Conservation (phyloP, 2,797 vertebrate genomes). For the Sebastes trivittatus region DNA sequence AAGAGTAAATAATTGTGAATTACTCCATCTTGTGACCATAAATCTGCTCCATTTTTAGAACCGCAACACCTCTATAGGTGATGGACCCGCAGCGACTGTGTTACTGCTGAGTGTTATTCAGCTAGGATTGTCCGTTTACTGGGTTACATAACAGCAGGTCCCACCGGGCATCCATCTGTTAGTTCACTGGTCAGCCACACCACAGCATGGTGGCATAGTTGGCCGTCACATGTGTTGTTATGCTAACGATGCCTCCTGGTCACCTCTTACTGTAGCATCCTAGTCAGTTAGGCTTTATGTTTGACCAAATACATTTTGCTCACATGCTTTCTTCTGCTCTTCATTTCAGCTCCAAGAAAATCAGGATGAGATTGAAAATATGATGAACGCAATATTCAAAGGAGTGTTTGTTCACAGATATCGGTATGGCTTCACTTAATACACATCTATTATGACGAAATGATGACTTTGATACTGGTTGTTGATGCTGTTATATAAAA, state of each 20-base stretch:
- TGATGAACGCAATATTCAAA: conserved; percentile 99
- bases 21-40: not conserved
- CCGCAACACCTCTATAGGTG: conserved; percentile 34
- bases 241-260: conserved; percentile 36
- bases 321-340: conserved; percentile 16
- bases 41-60: conserved; percentile 26
- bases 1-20: conserved; percentile 9
- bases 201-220: conserved; percentile 50
- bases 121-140: conserved; percentile 47
- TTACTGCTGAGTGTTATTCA: conserved; percentile 38
- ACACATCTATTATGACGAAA: not conserved
- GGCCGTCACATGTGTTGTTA: conserved; percentile 48
- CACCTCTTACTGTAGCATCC: conserved; percentile 1
- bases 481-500: not conserved
- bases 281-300: not conserved
- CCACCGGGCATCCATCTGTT: conserved; percentile 73
- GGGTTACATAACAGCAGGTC: conserved; percentile 62
- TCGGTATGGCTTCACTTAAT: conserved; percentile 82
- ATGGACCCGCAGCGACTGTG: conserved; percentile 17
- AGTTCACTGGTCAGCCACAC: conserved; percentile 41
- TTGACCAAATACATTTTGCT: not conserved
- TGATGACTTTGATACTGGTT: not conserved
- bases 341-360: conserved; percentile 97
- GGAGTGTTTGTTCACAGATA: conserved; percentile 99
- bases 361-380: conserved; percentile 99